Base-by-base conservation (phyloP, 2,888 invertebrate species). In the Napeogenes inachia region DNA sequence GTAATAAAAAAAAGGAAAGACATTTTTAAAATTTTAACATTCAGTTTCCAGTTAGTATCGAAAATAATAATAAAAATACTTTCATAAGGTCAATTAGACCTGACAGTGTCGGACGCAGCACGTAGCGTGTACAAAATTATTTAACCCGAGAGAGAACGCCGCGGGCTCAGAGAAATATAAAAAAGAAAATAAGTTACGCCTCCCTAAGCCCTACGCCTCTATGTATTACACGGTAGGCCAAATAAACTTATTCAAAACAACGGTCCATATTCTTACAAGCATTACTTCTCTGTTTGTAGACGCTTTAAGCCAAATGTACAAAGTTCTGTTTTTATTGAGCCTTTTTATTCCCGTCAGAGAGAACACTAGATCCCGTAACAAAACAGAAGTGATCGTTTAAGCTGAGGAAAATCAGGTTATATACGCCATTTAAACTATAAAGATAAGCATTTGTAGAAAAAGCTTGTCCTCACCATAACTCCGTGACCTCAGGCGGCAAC, bases 51-150 rank as follows among this genome's bases (percentile, higher is more conserved):
- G 4, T 12, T 13, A 13, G 21, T 13, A 30, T 30, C 30, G 10
- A 30, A 10, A 50, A 8, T 8, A 30, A 50, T 45, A 13, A 45
- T 53, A n/a, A 45, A 33, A 30, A 54, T 32, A 6, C 38, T 53
- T 57, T 42, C 78, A 77, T 73, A 73, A 76, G 82, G 79, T 80
- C 80, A 81, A 75, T 81, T 76, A 77, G 74, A 71, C 68, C 74
- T 75, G 77, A 80, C 79, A 77, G 72, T 73, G 74, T 73, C 75
- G 79, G 76, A 77, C 81, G 76, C 75, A 79, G 80, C 85, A 87
- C 86, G 85, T 84, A 84, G 77, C 74, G 73, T 77, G 75, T 77
- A 82, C 84, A 78, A 84, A 87, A 85, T 87, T 84, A 86, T 86
- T 82, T 81, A 76, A 72, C 83, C 80, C 81, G 70, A 73, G 83